Evolutionary conservation across 2,113 vertebrate genomes (phyloP), one percentile per base, ranked within the genome.

Genomic region (Myiagra hebetior): DNA sequence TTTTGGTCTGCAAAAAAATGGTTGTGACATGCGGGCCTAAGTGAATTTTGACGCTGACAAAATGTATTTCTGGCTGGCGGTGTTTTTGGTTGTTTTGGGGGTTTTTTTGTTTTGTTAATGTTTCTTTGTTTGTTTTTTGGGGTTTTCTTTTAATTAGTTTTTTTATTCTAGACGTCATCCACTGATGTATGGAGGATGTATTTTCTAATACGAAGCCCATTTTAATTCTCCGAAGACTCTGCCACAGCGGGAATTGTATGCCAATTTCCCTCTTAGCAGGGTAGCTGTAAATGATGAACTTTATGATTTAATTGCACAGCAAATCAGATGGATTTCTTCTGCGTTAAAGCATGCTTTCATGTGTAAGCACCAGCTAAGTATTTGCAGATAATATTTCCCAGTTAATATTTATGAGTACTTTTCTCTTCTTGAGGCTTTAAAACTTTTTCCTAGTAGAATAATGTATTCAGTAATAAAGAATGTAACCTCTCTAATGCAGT

Each of bases 11-110:
- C 21, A 8, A 3, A 39, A 11, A 13, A 9, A 5, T 3, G 7
- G 0, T 3, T 1, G 5, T 30, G 39, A 7, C 3, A 0, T 6
- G 2, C 8, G 2, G 16, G 12, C 11, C 9, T 15, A 8, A 15
- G 42, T 24, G 55, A 27, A 1, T 55, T 17, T 11, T 9, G 23
- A 20, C 13, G 10, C 49, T 56, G 20, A 26, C 33, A n/a, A 10
- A 57, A 17, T 19, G 1, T 13, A 4, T 44, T 63, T 44, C 24
- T 57, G 9, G 15, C 11, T 33, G 3, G 5, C 31, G 20, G 49
- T 49, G 22, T 4, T 49, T 49, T 49, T 49, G 47, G 13, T 26
- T 49, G 47, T 23, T 47, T 47, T 12, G n/a, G 37, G 37, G 37
- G 46, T 21, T 46, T 21, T 26, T 49, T 49, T 13, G 6, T 24